A percentile compares a stretch with the other conserved stretches of the same genome.
Conservation (phyloP, 2,888 invertebrate genomes). For the Xestia sexstrigata region DNA sequence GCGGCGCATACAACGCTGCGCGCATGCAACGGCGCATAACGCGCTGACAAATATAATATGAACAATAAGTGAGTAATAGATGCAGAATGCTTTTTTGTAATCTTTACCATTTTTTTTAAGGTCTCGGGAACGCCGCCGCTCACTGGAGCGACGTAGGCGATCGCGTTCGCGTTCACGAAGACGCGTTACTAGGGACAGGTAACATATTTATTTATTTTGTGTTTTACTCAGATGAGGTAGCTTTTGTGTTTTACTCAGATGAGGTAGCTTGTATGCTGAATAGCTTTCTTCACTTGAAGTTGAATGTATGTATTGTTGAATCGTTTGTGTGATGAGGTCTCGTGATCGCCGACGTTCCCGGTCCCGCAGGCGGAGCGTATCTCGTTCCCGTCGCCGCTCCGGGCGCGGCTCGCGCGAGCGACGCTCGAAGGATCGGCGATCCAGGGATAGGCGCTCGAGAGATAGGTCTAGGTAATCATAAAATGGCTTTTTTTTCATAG, state of each 20-base stretch:
- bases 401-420: conserved; percentile 84
- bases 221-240: conserved; percentile 3
- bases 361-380: conserved; percentile 79
- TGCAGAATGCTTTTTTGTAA: background rate
- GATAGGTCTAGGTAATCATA: conserved; percentile 82
- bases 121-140: conserved; percentile 89
- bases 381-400: conserved; percentile 83
- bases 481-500: conserved; percentile 8
- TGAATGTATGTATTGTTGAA: conserved; percentile 57
- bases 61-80: background rate
- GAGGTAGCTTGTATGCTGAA: conserved; percentile 15
- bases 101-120: conserved; percentile 64
- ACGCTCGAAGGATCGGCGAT: conserved; percentile 83
- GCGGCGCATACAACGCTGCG: background rate
- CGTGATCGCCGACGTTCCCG: conserved; percentile 86
- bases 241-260: conserved; percentile 10
- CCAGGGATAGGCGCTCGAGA: conserved; percentile 82
- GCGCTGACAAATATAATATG: background rate
- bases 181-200: conserved; percentile 88
- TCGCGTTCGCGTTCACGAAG: conserved; percentile 87
- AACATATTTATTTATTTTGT: conserved; percentile 64
- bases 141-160: conserved; percentile 87
- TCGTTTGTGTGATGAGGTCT: conserved; percentile 72
- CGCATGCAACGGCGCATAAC: no score
- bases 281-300: conserved; percentile 59